Conservation (phyloP, 1,140 invertebrate species). For the Drosophila ogumai region DNA sequence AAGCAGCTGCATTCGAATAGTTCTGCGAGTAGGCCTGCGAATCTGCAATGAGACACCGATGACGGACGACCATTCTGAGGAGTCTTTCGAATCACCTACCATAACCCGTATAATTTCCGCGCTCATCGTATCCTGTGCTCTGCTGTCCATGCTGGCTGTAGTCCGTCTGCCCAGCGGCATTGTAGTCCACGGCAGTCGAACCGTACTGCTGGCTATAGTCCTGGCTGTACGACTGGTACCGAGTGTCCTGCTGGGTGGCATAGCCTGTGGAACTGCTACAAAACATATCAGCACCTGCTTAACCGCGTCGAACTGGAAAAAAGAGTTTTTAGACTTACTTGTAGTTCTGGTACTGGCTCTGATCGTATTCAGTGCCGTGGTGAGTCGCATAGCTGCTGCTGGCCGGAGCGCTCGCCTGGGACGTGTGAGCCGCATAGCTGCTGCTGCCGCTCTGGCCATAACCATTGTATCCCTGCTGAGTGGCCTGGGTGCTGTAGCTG, state of each 20-base stretch:
- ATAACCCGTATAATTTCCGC: conserved; percentile 77
- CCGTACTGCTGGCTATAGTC: conserved; percentile 83
- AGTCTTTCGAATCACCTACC: conserved; percentile 57
- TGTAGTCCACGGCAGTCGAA: conserved; percentile 79
- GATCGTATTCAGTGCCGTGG: conserved; percentile 76
- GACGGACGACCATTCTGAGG: conserved; percentile 13
- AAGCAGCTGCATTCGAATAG: conserved; percentile 82
- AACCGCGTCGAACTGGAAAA: not conserved
- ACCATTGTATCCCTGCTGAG: conserved; percentile 78
- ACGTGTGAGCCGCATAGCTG: conserved; percentile 65
- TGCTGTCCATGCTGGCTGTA: conserved; percentile 75
- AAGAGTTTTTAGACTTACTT: conserved; percentile 46
- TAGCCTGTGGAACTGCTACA: conserved; percentile 70
- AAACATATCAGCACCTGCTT: conserved; percentile 1
- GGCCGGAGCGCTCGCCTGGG: conserved; percentile 62
- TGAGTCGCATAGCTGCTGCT: conserved; percentile 71
- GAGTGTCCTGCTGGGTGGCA: conserved; percentile 74
- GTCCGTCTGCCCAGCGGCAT: conserved; percentile 75
- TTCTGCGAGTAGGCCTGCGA: conserved; percentile 80
- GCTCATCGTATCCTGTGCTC: conserved; percentile 72
- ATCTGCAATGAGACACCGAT: conserved; percentile 59
- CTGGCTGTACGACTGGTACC: conserved; percentile 78
- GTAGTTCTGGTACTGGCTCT: conserved; percentile 81
- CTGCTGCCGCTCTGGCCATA: conserved; percentile 72
- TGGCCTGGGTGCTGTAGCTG: conserved; percentile 61